Evolutionary conservation across 2,888 invertebrate species (phyloP).

Genomic region (Stenodema calcarata): DNA sequence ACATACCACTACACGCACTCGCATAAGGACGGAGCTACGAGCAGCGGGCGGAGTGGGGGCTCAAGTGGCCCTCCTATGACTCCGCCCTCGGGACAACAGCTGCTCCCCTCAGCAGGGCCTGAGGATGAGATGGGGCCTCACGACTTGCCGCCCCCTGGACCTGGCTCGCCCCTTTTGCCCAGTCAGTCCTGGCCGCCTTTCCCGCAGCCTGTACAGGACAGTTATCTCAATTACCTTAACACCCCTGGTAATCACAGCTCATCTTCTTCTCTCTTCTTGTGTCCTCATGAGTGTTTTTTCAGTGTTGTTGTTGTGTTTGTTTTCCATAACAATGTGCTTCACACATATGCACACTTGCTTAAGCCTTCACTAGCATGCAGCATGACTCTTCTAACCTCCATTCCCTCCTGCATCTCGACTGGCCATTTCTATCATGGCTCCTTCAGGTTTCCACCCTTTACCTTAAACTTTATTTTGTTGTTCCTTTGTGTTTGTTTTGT

Average conservation of each 20-base stretch:
- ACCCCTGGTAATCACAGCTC: conserved; percentile 59
- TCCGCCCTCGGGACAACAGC: conserved; percentile 30
- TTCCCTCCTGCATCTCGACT: not conserved
- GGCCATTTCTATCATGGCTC: not conserved
- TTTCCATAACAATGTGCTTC: conserved; percentile 4
- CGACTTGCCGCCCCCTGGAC: conserved; percentile 53
- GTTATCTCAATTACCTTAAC: conserved; percentile 64
- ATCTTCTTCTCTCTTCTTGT: conserved; percentile 42
- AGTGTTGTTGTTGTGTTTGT: not conserved
- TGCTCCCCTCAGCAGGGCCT: conserved; percentile 59
- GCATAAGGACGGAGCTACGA: conserved; percentile 66
- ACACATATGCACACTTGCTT: conserved; percentile 30
- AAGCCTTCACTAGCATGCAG: conserved; percentile 40
- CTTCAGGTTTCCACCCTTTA: not conserved
- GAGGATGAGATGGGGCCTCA: conserved; percentile 8
- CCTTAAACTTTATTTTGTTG: not conserved
- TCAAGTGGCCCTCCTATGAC: conserved; percentile 49
- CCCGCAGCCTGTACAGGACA: conserved; percentile 62
- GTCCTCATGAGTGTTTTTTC: conserved; percentile 1
- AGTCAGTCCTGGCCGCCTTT: conserved; percentile 65
- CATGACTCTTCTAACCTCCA: conserved; percentile 10
- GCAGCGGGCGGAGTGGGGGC: conserved; percentile 54
- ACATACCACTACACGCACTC: conserved; percentile 95
- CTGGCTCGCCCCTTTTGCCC: conserved; percentile 62
- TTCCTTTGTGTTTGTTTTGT: not conserved